A percentile compares a stretch with the other conserved stretches of the same genome.
These are phyloP conservation scores for Blennius ocellaris DNA, from an alignment of 2,113 vertebrate genomes.

Conservation along the genomic window DNA sequence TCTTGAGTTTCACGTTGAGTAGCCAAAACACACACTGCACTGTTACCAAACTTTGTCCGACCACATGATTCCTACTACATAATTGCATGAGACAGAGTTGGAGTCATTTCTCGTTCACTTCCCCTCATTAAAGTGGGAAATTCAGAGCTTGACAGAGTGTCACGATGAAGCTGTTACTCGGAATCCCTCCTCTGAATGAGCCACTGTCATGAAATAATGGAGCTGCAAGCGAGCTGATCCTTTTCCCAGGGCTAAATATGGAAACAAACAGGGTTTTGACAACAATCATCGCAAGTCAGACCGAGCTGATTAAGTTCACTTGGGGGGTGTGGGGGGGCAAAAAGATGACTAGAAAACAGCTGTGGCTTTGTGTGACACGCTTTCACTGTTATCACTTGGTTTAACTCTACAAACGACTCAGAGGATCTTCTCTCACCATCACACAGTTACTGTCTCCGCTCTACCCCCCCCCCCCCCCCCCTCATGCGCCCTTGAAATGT, in stretches of 20 bases:
- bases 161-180: not conserved
- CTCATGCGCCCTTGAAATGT: slow-evolving; percentile 53
- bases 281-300: slow-evolving; percentile 17
- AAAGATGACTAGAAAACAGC: slow-evolving; percentile 4
- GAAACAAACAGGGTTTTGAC: slow-evolving; percentile 31
- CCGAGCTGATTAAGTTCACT: not conserved
- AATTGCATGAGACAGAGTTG: slow-evolving; percentile 6
- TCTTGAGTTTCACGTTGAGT: not conserved
- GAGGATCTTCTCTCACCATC: slow-evolving; percentile 40
- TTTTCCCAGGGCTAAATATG: slow-evolving; percentile 22
- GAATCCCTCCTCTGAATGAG: slow-evolving; percentile 39
- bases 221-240: slow-evolving; percentile 29
- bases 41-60: not conserved
- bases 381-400: not conserved
- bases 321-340: not conserved
- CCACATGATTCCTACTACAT: not conserved
- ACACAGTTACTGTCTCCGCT: slow-evolving; percentile 27
- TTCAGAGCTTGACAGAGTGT: slow-evolving; percentile 3
- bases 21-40: not conserved
- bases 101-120: slow-evolving; percentile 20
- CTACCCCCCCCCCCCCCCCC: slow-evolving; percentile 15
- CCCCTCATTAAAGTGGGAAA: slow-evolving; percentile 21
- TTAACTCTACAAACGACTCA: slow-evolving; percentile 22
- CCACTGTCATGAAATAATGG: slow-evolving; percentile 14
- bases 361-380: not conserved